Evolutionary conservation across 2,797 vertebrate genomes (phyloP), one percentile per base, ranked within the genome.

Genomic region (Arremon aurantiirostris): DNA sequence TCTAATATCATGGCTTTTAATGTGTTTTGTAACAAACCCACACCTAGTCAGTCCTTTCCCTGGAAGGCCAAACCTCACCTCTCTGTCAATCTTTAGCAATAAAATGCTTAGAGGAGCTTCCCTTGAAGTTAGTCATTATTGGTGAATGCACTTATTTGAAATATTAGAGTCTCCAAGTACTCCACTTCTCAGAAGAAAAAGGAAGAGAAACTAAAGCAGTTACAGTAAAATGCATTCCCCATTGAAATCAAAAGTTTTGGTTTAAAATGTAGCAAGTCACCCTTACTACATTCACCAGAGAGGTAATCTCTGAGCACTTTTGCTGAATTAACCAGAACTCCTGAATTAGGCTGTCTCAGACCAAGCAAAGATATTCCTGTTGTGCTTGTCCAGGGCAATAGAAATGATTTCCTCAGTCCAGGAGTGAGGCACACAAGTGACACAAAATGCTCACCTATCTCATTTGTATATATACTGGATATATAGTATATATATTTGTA

Each of bases 371-470:
- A 55, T 14, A 44, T 23, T 47, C 8, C n/a, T 47, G 53, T 12
- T 64, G 37, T 34, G 15, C 34, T 37, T 68, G 14, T 35, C 78
- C 49, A 66, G 22, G 66, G 30, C 39, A 27, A n/a, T 32, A 63
- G 59, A 83, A 75, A 82, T 14, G 0, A 71, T 9, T 57, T 26
- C n/a, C n/a, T 79, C 7, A n/a, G n/a, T 14, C 35, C 55, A 55
- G 18, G 9, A 61, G 21, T 8, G 35, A 64, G 20, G 27, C 27
- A 61, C 20, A 28, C 22, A 68, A 50, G 22, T 11, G 24, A 72
- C 19, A 56, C 0, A 0, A 5, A 73, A 76, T 0, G 0, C n/a
- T 61, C 39, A 34, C 17, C 19, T 19, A 41, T 17, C 32, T 78
- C 50, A 53, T 56, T 71, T 68, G 0, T 21, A 35, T 35, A 35